Evolutionary conservation across 2,113 vertebrate genomes (phyloP), one percentile per base, ranked within the genome.

Genomic region (Heptranchias perlo): DNA sequence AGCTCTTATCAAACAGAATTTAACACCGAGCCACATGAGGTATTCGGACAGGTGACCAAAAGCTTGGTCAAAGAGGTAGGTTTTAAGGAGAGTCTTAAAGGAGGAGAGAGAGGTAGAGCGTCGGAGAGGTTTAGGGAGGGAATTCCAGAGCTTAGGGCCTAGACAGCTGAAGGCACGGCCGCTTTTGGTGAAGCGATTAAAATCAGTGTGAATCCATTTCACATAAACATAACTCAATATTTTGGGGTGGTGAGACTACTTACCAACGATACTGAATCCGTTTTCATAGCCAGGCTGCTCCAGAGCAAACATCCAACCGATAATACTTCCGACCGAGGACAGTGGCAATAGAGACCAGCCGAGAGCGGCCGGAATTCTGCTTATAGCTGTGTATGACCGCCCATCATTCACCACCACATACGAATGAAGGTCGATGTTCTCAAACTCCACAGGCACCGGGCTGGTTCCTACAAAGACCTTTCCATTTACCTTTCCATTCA

Each of bases 231-330:
- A 73, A 52, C 44, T 35, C 47, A 49, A 28, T 65, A 44, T 0
- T 64, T 64, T 21, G 4, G 54, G 54, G 16, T 61, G 52, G 39
- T 21, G 73, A 82, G 7, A 49, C 7, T 94, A 96, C 76, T 98
- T 97, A 99, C 99, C 99, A 0, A 99, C 98, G 96, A 98, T 96
- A 91, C 98, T 99, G 97, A 99, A 99, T 96, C 99, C 99, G 13
- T 99, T 99, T 97, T 98, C 98, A 97, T 98, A 99, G 96, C 98
- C 98, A 0, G 98, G 98, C 93, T 99, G 98, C 96, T 99, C 98
- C 96, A 99, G 98, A 4, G 99, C 99, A 96, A 99, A 99, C 96
- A 99, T 98, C 99, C 99, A 99, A 28, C 99, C 99, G 49, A 99
- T 99, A 96, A 98, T 97, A 31, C 98, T 98, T 23, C 98, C 98